A percentile compares a stretch with the other conserved stretches of the same genome.
Conservation (phyloP, 2,113 vertebrate genomes). For the Copsychus sechellarum region DNA sequence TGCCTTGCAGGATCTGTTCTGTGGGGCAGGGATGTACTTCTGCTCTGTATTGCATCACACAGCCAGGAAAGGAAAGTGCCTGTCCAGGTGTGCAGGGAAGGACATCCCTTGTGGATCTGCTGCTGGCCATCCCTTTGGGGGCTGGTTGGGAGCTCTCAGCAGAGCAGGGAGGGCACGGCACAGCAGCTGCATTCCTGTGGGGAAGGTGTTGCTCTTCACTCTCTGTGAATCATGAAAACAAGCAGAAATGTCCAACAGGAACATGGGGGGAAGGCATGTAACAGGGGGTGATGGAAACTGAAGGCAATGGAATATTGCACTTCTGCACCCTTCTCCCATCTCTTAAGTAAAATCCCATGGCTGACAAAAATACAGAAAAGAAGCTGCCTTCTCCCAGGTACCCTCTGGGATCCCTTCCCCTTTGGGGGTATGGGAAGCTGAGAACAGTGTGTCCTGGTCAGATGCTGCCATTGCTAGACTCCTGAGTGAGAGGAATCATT, state of each 20-base stretch:
- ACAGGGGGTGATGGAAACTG: rapidly evolving
- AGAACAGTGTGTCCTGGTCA: neutral
- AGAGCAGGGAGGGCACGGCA: neutral
- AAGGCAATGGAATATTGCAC: neutral
- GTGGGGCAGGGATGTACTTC: neutral
- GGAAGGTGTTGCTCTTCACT: rapidly evolving
- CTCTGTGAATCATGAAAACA: rapidly evolving
- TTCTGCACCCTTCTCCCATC: neutral
- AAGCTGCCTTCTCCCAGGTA: neutral
- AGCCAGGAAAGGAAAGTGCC: rapidly evolving
- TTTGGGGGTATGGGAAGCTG: neutral
- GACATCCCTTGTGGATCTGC: neutral
- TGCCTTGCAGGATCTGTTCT: neutral
- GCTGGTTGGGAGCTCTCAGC: neutral
- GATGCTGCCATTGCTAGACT: rapidly evolving
- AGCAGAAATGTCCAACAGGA: neutral
- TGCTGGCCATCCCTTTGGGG: neutral
- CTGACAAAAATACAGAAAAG: neutral
- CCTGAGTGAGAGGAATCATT: rapidly evolving
- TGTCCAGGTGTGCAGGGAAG: rapidly evolving
- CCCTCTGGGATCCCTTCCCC: neutral
- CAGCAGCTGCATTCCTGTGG: too few relatives aligned
- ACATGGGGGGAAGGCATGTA: rapidly evolving
- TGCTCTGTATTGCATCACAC: rapidly evolving
- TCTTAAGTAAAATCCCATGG: neutral